Evolutionary conservation across 2,888 invertebrate genomes (phyloP), one percentile per base, ranked within the genome.

Genomic region (Drosophila austrosaltans): DNA sequence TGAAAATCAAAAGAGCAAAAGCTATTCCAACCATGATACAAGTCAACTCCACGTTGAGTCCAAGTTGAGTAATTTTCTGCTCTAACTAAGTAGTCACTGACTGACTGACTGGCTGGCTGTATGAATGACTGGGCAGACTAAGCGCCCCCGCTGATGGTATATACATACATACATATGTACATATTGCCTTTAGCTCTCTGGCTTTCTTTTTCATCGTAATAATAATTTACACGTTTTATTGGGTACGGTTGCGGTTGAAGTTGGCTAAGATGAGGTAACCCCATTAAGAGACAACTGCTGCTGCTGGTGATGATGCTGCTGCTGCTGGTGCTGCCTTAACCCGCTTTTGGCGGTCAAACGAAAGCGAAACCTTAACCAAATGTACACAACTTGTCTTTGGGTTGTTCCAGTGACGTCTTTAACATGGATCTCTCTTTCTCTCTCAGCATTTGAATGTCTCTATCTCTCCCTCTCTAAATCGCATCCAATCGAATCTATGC

Each of bases 41-140:
- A 32, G 32, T 32, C 32, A 32, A 32, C 36, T 36, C 4, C 8
- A 36, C 16, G 36, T 36, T 36, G 10, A 36, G 36, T 36, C 36
- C 28, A 48, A 75, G 66, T 74, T 86, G 86, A 86, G 86, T 82
- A 82, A 83, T 83, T 83, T 83, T 81, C 71, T 83, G 79, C 79
- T 78, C 82, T 82, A 61, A 48, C 48, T 48, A 48, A 48, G 48
- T 48, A 48, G 48, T 48, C 22, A 25, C 48, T 48, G 48, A 48
- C 48, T 48, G 48, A 48, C 48, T 48, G 48, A 48, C 48, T 48
- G 48, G 22, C 48, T 48, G 44, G 3, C 22, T 48, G 36, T 25
- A 48, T 48, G 48, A 48, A 48, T 25, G 20, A 22, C 44, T 48
- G 25, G 48, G 62, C 40, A 53, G 44, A n/a, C 40, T 36, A 53